Evolutionary conservation across 2,113 vertebrate species (phyloP).

Genomic region (Panthera leo): DNA sequence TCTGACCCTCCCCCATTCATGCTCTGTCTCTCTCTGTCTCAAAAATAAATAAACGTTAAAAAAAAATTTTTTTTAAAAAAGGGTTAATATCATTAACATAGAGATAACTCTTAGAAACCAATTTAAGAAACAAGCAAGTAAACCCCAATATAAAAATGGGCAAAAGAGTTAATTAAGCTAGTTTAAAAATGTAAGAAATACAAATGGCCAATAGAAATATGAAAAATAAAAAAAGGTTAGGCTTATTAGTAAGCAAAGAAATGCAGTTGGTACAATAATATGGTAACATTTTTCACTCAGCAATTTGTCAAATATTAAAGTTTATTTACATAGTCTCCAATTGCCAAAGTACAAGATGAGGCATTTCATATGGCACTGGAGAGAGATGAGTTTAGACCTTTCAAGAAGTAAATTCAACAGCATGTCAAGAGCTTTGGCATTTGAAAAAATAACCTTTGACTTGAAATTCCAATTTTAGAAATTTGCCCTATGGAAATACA

Average conservation of each 20-base stretch:
- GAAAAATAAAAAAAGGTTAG: not conserved
- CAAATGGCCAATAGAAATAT: not conserved
- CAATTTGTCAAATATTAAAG: not conserved
- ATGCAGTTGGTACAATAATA: not conserved
- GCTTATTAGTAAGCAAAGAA: constrained; percentile 36
- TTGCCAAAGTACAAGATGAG: not conserved
- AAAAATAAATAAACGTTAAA: too few relatives aligned
- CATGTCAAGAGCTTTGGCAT: constrained; percentile 22
- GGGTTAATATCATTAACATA: not conserved
- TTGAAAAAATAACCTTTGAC: not conserved
- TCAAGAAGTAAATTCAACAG: constrained; percentile 37
- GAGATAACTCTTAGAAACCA: not conserved
- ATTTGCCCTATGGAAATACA: constrained; percentile 42
- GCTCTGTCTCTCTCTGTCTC: too few relatives aligned
- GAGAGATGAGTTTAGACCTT: not conserved
- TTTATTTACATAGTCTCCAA: not conserved
- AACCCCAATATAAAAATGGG: not conserved
- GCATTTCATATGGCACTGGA: not conserved
- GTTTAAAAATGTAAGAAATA: constrained; percentile 5
- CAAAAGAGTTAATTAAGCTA: not conserved
- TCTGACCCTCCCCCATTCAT: too few relatives aligned
- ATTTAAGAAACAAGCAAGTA: not conserved
- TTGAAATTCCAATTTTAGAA: constrained; percentile 67
- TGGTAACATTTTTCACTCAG: not conserved
- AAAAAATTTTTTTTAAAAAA: too few relatives aligned